Evolutionary conservation across 2,888 invertebrate genomes (phyloP).

Genomic region (Leucophora obtusa): DNA sequence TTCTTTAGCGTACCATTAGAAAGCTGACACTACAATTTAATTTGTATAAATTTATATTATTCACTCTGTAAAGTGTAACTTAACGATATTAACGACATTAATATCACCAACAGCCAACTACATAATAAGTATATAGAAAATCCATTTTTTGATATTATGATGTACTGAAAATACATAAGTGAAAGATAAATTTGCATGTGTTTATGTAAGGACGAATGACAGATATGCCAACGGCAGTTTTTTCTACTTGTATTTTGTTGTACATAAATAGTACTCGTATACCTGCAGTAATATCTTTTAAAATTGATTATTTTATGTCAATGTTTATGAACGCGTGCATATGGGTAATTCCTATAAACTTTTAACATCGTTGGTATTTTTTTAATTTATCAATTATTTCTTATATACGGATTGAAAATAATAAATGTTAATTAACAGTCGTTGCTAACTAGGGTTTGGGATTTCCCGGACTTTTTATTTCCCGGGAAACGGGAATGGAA

Average conservation of each 20-base stretch:
- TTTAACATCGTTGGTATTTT: too few species aligned
- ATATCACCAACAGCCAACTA: constrained; percentile 18
- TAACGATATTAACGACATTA: constrained; percentile 16
- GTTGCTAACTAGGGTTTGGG: too few species aligned
- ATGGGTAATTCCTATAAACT: too few species aligned
- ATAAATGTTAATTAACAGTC: too few species aligned
- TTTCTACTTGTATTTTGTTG: constrained; percentile 12
- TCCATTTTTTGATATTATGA: constrained; percentile 16
- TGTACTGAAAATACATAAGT: not conserved
- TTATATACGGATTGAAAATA: too few species aligned
- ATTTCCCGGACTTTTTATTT: too few species aligned
- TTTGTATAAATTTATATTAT: not conserved
- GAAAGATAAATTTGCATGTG: constrained; percentile 23
- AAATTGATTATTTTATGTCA: constrained; percentile 38
- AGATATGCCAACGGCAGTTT: constrained; percentile 26
- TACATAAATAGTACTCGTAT: not conserved
- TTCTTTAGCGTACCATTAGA: too few species aligned
- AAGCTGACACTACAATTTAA: too few species aligned
- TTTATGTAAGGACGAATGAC: constrained; percentile 32
- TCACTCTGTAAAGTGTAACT: not conserved
- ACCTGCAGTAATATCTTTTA: not conserved
- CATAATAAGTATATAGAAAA: not conserved
- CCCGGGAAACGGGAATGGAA: too few species aligned
- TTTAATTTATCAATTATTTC: too few species aligned
- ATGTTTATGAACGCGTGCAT: constrained; percentile 5